Evolutionary conservation across 1,140 invertebrate species (phyloP), one percentile per base, ranked within the genome.

Genomic region (Acromyrmex heyeri): DNA sequence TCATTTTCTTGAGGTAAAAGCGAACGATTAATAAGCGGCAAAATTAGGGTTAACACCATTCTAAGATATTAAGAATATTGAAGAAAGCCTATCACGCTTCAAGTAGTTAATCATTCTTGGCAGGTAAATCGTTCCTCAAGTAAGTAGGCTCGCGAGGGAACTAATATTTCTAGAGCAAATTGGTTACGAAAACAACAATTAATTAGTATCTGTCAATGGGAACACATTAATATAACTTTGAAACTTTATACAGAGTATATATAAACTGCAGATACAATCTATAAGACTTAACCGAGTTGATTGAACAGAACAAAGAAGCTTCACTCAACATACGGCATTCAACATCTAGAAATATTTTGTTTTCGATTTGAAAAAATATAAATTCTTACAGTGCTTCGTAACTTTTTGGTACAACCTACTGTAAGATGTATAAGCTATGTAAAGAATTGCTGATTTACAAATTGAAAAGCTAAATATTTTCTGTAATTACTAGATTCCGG

Each of bases 51-150:
- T 57, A 70, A 69, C 64, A 14, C n/a, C 48, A 44, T 21, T 69
- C 30, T 24, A 69, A 55, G 77, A 30, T 78, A 78, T 50, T 50
- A 50, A 44, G 50, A 81, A 57, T 81, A 81, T 70, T 7, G 34
- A 57, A 30, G 30, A 27, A 24, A 38, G 30, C 14, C 44, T 69
- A 69, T 70, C 77, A 57, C 21, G n/a, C 50, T 70, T 27, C 34
- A 16, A 57, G 64, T 30, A 69, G 77, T 81, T 81, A 81, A 81
- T 81, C 77, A 81, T 81, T 70, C 77, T 67, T 81, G 77, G 64
- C 77, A 81, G 77, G 65, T 21, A 70, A 81, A 81, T 81, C 77
- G 64, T 81, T 81, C 69, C 64, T 69, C 24, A 34, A 79, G 77
- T 55, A 69, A 79, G 77, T 69, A 69, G 16, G n/a, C 48, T 44